Conservation (phyloP, 2,797 vertebrate genomes). For the Malacoctenus gilli region DNA sequence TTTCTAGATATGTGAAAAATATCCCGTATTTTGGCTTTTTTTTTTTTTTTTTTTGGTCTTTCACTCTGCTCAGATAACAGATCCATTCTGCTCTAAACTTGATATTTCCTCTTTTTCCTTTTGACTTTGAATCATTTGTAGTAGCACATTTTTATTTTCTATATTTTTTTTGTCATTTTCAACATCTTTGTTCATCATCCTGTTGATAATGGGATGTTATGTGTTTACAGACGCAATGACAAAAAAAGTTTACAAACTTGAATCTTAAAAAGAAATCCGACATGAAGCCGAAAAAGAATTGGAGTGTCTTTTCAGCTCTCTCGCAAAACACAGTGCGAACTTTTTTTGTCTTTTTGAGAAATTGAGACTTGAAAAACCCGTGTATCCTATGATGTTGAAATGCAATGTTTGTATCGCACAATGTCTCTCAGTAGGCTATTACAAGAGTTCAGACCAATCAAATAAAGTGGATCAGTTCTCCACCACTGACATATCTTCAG, state of each 20-base stretch:
- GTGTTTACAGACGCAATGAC: constrained; percentile 85
- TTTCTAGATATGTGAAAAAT: constrained; percentile 55
- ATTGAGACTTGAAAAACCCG: constrained; percentile 87
- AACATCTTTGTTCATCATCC: constrained; percentile 78
- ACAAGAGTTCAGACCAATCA: constrained; percentile 90
- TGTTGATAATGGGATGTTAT: constrained; percentile 74
- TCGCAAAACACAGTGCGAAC: constrained; percentile 78
- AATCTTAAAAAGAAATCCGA: constrained; percentile 80
- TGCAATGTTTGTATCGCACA: constrained; percentile 86
- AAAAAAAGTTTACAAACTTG: constrained; percentile 84
- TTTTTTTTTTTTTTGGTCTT: no score
- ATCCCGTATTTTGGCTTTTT: constrained; percentile 55
- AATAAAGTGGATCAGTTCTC: constrained; percentile 91
- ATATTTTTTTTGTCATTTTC: constrained; percentile 65
- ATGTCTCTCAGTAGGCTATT: constrained; percentile 88
- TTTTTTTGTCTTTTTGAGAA: constrained; percentile 81
- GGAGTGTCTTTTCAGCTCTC: constrained; percentile 73
- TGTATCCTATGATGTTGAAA: constrained; percentile 83
- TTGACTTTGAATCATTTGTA: constrained; percentile 59
- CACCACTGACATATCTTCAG: constrained; percentile 64
- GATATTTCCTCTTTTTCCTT: constrained; percentile 51
- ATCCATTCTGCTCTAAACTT: constrained; percentile 63
- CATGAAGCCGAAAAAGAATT: constrained; percentile 78
- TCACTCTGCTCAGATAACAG: constrained; percentile 65
- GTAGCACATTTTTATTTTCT: constrained; percentile 70